These are phyloP conservation scores for Aldabrachelys gigantea DNA, from an alignment of 2,113 vertebrate genomes.

Conservation along the genomic window DNA sequence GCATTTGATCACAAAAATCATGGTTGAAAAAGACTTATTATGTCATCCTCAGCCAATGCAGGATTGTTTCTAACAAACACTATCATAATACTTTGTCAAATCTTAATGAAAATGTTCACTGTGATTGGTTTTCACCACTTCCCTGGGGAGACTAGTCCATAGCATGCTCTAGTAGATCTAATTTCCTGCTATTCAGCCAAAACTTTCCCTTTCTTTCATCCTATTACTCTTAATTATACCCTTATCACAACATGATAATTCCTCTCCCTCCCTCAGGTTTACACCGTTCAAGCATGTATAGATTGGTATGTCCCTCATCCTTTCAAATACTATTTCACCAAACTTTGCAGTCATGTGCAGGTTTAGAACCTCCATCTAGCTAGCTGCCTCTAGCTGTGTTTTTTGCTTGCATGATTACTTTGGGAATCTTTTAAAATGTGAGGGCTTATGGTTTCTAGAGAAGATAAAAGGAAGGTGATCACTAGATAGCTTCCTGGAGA, in stretches of 20 bases:
- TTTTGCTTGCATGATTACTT: not conserved
- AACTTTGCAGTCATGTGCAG: not conserved
- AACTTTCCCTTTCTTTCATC: not conserved
- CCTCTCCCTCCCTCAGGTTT: not conserved
- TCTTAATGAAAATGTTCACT: not conserved
- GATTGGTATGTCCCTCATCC: not conserved
- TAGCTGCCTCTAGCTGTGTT: not conserved
- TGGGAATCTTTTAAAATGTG: not conserved
- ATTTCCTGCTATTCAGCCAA: not conserved
- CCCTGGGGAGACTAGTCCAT: not conserved
- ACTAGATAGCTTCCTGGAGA: not conserved
- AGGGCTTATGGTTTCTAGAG: not conserved
- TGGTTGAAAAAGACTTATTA: not conserved
- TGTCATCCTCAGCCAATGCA: not conserved
- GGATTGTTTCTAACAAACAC: not conserved
- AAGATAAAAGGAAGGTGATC: not conserved
- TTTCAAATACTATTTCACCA: not conserved
- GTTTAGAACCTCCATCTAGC: not conserved
- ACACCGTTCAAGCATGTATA: not conserved
- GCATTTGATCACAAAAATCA: not conserved
- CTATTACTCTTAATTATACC: slow-evolving; percentile 4
- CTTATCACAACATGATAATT: not conserved
- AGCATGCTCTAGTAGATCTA: not conserved
- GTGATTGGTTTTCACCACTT: not conserved
- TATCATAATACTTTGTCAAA: not conserved